Evolutionary conservation across 1,140 invertebrate species (phyloP).

Genomic region (Meloidogyne hapla): DNA sequence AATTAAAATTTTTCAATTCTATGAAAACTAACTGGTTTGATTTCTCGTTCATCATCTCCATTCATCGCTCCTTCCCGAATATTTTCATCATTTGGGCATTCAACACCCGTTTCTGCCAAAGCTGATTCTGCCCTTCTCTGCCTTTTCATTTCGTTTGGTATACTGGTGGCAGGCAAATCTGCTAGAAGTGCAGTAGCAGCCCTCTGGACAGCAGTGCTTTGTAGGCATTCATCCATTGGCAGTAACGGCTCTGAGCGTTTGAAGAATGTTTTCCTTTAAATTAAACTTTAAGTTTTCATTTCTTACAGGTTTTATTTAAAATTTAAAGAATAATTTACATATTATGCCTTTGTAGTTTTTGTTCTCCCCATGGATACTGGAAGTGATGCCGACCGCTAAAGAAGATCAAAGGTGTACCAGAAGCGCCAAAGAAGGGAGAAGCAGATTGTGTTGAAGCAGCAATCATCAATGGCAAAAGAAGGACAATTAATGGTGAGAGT

Average conservation of each 20-base stretch:
- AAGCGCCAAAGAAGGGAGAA: background rate
- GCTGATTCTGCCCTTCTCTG: background rate
- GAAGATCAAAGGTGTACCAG: background rate
- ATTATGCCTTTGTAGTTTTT: slow-evolving; percentile 2
- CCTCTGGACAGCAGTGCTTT: background rate
- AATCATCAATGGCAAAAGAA: background rate
- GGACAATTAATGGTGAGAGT: background rate
- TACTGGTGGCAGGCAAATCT: background rate
- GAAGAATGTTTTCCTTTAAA: background rate
- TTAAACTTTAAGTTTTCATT: background rate
- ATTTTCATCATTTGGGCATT: background rate
- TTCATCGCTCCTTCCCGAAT: background rate
- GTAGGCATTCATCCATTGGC: background rate
- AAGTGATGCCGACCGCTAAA: background rate
- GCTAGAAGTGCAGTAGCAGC: background rate
- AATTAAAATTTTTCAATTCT: background rate
- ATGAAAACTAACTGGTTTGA: background rate
- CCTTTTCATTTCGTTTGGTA: background rate
- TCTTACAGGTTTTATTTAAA: background rate
- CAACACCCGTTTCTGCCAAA: background rate
- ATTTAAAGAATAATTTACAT: background rate
- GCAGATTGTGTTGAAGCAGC: background rate
- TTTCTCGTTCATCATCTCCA: background rate
- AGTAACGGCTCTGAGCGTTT: background rate
- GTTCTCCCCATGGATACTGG: background rate